phyloP scores from a whole-genome alignment of 2,888 invertebrate genomes.

The Galeopsomyia nigrocyanea region DNA sequence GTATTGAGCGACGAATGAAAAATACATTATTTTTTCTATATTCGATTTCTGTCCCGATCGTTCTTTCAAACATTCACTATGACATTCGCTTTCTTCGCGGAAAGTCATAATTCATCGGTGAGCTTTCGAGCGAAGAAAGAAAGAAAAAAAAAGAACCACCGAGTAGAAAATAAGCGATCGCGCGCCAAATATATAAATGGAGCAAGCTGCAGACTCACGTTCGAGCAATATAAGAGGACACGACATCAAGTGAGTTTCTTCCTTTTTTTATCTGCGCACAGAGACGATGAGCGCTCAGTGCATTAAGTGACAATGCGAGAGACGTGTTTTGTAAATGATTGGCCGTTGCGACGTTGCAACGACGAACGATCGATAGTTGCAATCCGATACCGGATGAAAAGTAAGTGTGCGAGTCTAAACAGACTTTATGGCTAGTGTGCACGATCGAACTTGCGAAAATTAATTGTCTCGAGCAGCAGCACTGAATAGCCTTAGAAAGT shows the following conservation, averaged over 20 bases:
- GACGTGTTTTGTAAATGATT: conserved; percentile 64
- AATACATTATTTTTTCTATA: too few relatives aligned
- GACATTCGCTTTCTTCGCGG: too few relatives aligned
- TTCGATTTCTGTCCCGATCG: too few relatives aligned
- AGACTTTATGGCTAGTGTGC: conserved; percentile 31
- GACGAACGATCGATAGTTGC: conserved; percentile 50
- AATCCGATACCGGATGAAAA: conserved; percentile 64
- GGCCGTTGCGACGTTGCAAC: conserved; percentile 44
- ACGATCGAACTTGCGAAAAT: not conserved
- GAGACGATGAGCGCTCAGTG: conserved; percentile 8
- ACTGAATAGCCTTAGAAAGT: conserved; percentile 32
- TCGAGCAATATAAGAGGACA: not conserved
- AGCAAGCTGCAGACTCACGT: not conserved
- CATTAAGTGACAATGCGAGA: conserved; percentile 57
- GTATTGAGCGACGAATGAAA: too few relatives aligned
- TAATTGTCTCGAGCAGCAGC: not conserved
- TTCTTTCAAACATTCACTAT: too few relatives aligned
- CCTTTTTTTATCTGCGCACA: conserved; percentile 26
- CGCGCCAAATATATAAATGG: too few relatives aligned
- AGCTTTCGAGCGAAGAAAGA: too few relatives aligned
- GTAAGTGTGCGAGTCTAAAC: conserved; percentile 59
- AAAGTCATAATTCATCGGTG: too few relatives aligned
- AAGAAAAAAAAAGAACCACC: too few relatives aligned
- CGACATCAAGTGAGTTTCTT: conserved; percentile 9
- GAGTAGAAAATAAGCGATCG: too few relatives aligned